Evolutionary conservation across 2,113 vertebrate genomes (phyloP).

Genomic region (Xiphias gladius): DNA sequence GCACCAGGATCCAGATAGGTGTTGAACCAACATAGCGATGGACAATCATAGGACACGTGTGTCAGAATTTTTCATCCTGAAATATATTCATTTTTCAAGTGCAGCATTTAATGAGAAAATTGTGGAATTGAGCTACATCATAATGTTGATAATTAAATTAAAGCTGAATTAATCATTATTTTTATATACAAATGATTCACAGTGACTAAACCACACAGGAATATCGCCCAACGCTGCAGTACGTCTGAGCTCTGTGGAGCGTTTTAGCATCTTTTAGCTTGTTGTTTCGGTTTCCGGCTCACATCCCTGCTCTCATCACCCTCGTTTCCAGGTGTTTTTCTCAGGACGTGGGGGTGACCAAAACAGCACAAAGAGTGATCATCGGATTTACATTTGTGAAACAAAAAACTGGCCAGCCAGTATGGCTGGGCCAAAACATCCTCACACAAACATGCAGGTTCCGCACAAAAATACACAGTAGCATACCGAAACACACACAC

Average conservation of each 20-base stretch:
- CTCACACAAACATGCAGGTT: too few species aligned
- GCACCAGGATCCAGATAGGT: constrained; percentile 1
- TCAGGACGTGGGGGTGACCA: neutral
- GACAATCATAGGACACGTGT: neutral
- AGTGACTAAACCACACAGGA: too few species aligned
- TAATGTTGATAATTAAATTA: too few species aligned
- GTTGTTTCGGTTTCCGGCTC: too few species aligned
- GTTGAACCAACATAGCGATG: neutral
- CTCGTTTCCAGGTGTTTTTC: too few species aligned
- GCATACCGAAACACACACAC: neutral
- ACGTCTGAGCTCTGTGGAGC: neutral
- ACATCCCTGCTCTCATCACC: too few species aligned
- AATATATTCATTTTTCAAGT: too few species aligned
- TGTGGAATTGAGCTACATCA: too few species aligned
- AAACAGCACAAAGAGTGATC: neutral
- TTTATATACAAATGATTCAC: too few species aligned
- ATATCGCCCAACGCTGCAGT: too few species aligned
- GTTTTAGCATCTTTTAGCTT: neutral
- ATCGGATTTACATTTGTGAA: neutral
- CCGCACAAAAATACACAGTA: neutral
- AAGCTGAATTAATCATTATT: too few species aligned
- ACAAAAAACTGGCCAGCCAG: neutral
- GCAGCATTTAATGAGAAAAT: too few species aligned
- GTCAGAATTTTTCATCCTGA: neutral
- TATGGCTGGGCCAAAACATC: neutral